Percentiles rank a stretch among this genome's conserved stretches.
Conservation (phyloP, 2,797 vertebrate genomes). For the Acrossocheilus wenchowensis region DNA sequence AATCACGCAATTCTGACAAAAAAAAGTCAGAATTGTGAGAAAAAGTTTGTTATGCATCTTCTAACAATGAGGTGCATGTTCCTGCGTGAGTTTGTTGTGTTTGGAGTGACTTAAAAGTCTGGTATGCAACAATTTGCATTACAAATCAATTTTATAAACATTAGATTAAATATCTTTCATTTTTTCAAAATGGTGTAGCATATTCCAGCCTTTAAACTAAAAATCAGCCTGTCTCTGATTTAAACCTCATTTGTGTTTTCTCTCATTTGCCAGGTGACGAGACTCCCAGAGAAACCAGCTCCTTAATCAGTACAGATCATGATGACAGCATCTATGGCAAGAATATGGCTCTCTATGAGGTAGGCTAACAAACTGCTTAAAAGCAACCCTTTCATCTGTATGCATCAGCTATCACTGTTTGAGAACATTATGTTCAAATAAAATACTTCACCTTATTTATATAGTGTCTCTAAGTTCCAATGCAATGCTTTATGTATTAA, state of each 20-base stretch:
- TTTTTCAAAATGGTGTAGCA: too few relatives aligned
- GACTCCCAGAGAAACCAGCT: slow-evolving; percentile 77
- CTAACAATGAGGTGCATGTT: too few relatives aligned
- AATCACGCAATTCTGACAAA: too few relatives aligned
- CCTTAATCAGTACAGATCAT: slow-evolving; percentile 79
- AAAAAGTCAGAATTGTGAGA: too few relatives aligned
- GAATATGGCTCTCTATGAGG: slow-evolving; percentile 96
- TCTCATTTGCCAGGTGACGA: slow-evolving; percentile 77
- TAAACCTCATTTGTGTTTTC: slow-evolving; percentile 20
- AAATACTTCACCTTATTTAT: background rate
- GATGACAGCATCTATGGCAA: slow-evolving; percentile 84
- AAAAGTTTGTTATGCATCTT: background rate
- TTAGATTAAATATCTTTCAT: background rate
- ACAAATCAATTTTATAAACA: too few relatives aligned
- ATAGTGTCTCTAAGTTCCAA: background rate
- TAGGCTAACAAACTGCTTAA: slow-evolving; percentile 58
- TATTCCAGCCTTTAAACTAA: background rate
- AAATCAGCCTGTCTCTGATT: background rate
- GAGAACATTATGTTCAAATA: background rate
- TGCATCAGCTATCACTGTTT: background rate
- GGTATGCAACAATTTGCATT: too few relatives aligned
- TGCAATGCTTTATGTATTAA: background rate
- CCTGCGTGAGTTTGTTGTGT: background rate
- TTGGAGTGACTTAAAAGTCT: background rate
- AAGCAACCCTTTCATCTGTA: background rate